Base-by-base conservation (phyloP, 2,888 invertebrate species). In the Drosophila borborema region DNA sequence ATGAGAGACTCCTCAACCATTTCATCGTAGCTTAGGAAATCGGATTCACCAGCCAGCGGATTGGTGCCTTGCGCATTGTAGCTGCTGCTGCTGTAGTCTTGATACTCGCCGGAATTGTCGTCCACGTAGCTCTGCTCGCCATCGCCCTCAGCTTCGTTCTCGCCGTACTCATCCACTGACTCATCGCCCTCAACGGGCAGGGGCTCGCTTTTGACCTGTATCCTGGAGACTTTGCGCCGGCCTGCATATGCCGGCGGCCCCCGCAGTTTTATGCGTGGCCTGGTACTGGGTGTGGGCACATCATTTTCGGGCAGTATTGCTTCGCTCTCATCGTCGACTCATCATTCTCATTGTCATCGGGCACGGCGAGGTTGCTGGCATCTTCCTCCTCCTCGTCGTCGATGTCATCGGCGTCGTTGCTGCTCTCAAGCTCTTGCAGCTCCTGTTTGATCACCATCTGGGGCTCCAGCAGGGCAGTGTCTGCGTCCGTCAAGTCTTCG, bases 361-460 rank as follows among this genome's bases (percentile, higher is more conserved):
- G 72, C 46, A 53, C 66, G 34, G 49, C 51, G 8, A 61, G 40
- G 31, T 63, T 59, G 31, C 63, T 59, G 4, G 66, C 53, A 3
- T 68, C 66, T 7, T 51, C 49, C n/a, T 66, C 74, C 2, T 74
- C 64, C 20, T 80, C 58, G 6, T 58, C 58, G 14, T 45, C 45
- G 16, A 34, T 20, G 34, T 51, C 51, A 4, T 46, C 40, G 14
- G 34, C 55, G 18, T 66, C 82, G 56, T 85, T 80, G 53, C 81
- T 86, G 45, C 86, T 75, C 2, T 84, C 90, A 7, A 81, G 16
- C 31, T 90, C 88, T 10, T 73, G 77, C 20, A 82, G 77, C 72
- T 91, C 91, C 49, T 90, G 86, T 61, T 91, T 91, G 59, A 91
- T 90, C 28, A 91, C 90, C 80, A 91, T 89, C 65, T 92, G 90